These are phyloP conservation scores for Orthosia gracilis DNA, from an alignment of 2,888 invertebrate genomes.

Conservation along the genomic window DNA sequence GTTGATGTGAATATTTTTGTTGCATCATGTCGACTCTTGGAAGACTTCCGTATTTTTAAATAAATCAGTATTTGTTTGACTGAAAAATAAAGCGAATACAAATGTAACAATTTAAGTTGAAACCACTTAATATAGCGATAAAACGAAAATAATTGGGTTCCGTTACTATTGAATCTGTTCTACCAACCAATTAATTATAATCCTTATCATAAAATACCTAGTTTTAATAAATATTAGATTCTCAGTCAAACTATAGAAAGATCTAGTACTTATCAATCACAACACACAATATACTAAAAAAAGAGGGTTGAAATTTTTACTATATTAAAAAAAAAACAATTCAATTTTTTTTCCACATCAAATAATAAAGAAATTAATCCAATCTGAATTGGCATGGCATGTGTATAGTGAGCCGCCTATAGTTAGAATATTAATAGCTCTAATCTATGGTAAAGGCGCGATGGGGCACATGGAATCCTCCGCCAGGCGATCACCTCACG, in stretches of 20 bases:
- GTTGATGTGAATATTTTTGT: slow-evolving; percentile 19
- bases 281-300: no score
- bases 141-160: slow-evolving; percentile 1
- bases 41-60: slow-evolving; percentile 2
- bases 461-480: slow-evolving; percentile 72
- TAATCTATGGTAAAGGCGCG: slow-evolving; percentile 71
- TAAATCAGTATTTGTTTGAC: background rate
- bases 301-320: no score
- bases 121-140: background rate
- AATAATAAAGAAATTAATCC: slow-evolving; percentile 46
- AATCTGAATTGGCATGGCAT: slow-evolving; percentile 62
- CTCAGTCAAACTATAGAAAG: background rate
- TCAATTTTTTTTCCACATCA: background rate
- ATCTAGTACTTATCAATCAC: background rate
- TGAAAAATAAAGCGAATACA: background rate
- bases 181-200: background rate
- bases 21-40: background rate
- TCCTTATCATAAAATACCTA: background rate
- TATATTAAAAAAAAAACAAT: no score
- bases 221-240: background rate
- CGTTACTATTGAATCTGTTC: background rate
- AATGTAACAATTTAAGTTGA: background rate
- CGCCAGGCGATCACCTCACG: slow-evolving; percentile 73
- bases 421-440: slow-evolving; percentile 63
- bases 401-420: slow-evolving; percentile 30